These are phyloP conservation scores for Bryconaethiops microstoma DNA, from an alignment of 2,797 vertebrate species.

Conservation along the genomic window DNA sequence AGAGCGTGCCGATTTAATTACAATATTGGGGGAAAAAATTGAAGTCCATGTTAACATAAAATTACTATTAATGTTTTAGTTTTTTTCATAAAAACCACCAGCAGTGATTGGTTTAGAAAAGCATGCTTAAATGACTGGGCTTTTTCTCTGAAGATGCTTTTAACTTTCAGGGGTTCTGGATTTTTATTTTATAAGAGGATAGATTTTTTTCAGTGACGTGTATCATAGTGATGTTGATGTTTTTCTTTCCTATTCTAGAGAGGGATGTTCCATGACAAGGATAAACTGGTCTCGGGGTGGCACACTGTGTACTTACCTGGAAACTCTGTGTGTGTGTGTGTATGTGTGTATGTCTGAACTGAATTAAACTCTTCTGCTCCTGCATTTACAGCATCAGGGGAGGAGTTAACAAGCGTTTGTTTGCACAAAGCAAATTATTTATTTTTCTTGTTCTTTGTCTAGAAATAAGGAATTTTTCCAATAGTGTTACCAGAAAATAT, in stretches of 20 bases:
- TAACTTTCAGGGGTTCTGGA: no score
- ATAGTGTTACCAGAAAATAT: constrained; percentile 9
- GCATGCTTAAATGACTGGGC: no score
- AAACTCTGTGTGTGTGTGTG: constrained; percentile 41
- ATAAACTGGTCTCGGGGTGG: constrained; percentile 19
- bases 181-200: not conserved
- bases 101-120: no score
- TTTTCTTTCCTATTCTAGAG: constrained; percentile 47
- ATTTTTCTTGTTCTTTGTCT: constrained; percentile 37
- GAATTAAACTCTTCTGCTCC: constrained; percentile 31
- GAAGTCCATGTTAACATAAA: no score
- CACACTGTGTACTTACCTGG: constrained; percentile 38
- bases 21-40: no score
- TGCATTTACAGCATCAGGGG: not conserved
- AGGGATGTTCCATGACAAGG: constrained; percentile 54
- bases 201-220: not conserved
- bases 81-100: no score
- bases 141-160: no score
- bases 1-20: no score
- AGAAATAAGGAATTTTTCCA: not conserved
- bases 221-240: not conserved
- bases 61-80: no score
- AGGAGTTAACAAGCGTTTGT: constrained; percentile 39
- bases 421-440: constrained; percentile 51
- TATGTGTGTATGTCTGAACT: constrained; percentile 47